Evolutionary conservation across 2,113 vertebrate genomes (phyloP).

Genomic region (Caracal caracal): DNA sequence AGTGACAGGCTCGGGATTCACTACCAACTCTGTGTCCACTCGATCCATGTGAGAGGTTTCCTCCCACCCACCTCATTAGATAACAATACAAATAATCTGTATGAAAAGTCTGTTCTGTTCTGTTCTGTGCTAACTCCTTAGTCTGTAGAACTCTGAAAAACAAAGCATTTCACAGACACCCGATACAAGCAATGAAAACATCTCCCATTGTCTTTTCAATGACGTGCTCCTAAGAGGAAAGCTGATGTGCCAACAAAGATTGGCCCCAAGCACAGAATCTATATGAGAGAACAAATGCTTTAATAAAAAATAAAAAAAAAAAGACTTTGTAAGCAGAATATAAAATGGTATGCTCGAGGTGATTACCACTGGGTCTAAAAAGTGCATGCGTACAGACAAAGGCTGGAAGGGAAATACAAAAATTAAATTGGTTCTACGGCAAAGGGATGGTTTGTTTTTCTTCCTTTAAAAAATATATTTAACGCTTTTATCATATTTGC

Average conservation of each 20-base stretch:
- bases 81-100: not conserved
- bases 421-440: not conserved
- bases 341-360: not conserved
- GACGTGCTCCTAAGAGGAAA: not conserved
- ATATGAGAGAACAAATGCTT: slow-evolving; percentile 44
- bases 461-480: not conserved
- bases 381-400: not conserved
- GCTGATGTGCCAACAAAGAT: not conserved
- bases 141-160: not conserved
- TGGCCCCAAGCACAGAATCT: slow-evolving; percentile 10
- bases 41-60: not conserved
- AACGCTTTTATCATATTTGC: not conserved
- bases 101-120: slow-evolving; percentile 44
- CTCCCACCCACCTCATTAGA: not conserved
- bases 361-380: not conserved
- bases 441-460: not conserved
- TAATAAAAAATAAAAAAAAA: not conserved
- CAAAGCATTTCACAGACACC: slow-evolving; percentile 41
- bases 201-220: slow-evolving; percentile 14
- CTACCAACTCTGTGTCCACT: not conserved
- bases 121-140: not conserved
- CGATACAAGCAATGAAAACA: not conserved
- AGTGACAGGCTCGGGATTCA: not conserved
- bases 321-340: slow-evolving; percentile 25
- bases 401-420: not conserved